Base-by-base conservation (phyloP, 2,113 vertebrate genomes). In the Apaloderma vittatum region DNA sequence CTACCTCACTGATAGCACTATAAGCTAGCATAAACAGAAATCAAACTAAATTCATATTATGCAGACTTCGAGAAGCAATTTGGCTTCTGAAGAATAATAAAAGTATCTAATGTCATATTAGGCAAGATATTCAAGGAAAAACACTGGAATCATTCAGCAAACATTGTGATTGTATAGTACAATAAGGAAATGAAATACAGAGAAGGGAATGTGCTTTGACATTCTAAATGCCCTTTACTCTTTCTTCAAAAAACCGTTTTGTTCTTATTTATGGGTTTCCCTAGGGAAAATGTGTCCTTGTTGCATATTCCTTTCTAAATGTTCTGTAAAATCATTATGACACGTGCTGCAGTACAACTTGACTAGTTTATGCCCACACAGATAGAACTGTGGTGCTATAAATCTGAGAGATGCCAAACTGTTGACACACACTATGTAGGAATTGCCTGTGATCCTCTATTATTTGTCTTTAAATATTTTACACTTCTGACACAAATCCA, bases 401-500 rank as follows among this genome's bases (percentile, higher is more conserved):
- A 97, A 97, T 97, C 73, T 94, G 59, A 91, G 15, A 92, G n/a
- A 59, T 97, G 92, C 54, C 88, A 96, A 94, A 95, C 71, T 89
- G 46, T 93, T 77, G 70, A 88, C 61, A 61, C 14, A 72, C 24
- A 51, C 32, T 49, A 70, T 6, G 13, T 21, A 94, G 46, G 18
- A 94, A 92, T 73, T 94, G 88, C n/a, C n/a, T 48, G 37, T 70
- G 80, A 94, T 95, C 40, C 81, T 92, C 83, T 97, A 58, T 96
- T 96, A 97, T 95, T 97, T 97, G 74, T 93, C 75, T 94, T 97
- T 96, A 97, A 96, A 96, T 96, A 96, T 97, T 97, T 97, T 94
- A 93, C 11, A 0, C 11, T 88, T 36, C 67, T 97, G 91, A 96
- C 94, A 98, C 45, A 97, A 97, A 96, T 96, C 78, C 88, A 97